phyloP scores from a whole-genome alignment of 1,140 invertebrate species.

The Riptortus pedestris region DNA sequence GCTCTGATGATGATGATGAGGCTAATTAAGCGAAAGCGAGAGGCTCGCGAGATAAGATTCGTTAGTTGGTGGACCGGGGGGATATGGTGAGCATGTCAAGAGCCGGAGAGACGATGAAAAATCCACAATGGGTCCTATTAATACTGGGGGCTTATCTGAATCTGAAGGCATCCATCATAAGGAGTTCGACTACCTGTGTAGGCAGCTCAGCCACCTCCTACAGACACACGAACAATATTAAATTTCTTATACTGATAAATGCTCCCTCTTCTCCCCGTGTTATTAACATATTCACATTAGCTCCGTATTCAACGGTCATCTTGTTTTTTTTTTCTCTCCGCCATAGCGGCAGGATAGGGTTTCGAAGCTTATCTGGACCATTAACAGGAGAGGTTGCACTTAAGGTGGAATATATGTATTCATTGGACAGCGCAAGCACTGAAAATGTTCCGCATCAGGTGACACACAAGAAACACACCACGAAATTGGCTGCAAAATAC shows the following conservation, averaged over 20 bases:
- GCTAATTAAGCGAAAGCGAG: conserved; percentile 7
- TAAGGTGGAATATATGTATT: too few relatives aligned
- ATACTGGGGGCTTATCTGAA: conserved; percentile 1
- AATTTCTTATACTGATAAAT: not conserved
- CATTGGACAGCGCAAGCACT: too few relatives aligned
- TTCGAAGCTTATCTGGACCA: too few relatives aligned
- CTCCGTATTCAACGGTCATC: not conserved
- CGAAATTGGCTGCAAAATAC: too few relatives aligned
- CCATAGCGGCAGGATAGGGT: too few relatives aligned
- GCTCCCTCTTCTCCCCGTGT: not conserved
- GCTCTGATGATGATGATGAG: not conserved
- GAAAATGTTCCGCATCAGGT: too few relatives aligned
- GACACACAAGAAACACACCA: too few relatives aligned
- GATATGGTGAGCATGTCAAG: not conserved
- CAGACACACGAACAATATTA: not conserved
- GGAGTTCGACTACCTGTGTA: not conserved
- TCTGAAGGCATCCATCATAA: conserved; percentile 1
- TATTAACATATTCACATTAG: not conserved
- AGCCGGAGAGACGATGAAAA: not conserved
- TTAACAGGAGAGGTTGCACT: too few relatives aligned
- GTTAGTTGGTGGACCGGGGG: not conserved
- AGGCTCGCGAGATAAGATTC: not conserved
- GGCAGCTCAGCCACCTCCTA: not conserved
- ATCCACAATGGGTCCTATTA: conserved; percentile 12
- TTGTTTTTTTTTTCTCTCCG: too few relatives aligned